These are phyloP conservation scores for Cheilosia vernalis DNA, from an alignment of 2,888 invertebrate species.

Conservation along the genomic window DNA sequence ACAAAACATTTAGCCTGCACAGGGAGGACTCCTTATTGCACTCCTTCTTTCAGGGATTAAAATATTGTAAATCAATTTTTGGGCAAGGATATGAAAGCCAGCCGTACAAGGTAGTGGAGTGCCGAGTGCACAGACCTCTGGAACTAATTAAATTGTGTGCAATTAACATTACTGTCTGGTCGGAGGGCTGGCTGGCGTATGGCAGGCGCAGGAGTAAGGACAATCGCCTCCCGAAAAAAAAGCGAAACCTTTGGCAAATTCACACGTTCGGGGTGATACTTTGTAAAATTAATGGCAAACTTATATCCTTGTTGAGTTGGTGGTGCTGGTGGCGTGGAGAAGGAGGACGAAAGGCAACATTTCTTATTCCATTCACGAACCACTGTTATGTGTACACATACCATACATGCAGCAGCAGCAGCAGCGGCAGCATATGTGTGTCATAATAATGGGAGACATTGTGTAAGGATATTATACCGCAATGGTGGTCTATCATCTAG, in stretches of 20 bases:
- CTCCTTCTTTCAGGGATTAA: slow-evolving; percentile 60
- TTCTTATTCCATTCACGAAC: slow-evolving; percentile 72
- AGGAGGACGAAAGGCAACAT: slow-evolving; percentile 13
- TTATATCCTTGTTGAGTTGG: slow-evolving; percentile 74
- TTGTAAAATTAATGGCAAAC: slow-evolving; percentile 75
- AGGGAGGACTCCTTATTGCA: slow-evolving; percentile 15
- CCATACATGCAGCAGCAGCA: slow-evolving; percentile 55
- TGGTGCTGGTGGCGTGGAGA: slow-evolving; percentile 19
- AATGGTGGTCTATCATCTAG: slow-evolving; percentile 75
- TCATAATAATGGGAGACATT: slow-evolving; percentile 75
- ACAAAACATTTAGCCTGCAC: not conserved
- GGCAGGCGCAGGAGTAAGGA: slow-evolving; percentile 1
- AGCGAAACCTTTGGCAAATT: slow-evolving; percentile 72
- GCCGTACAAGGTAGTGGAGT: slow-evolving; percentile 10
- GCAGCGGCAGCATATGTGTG: slow-evolving; percentile 67
- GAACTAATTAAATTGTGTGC: slow-evolving; percentile 74
- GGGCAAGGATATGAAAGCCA: slow-evolving; percentile 67
- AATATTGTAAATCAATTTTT: slow-evolving; percentile 76
- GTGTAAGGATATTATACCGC: slow-evolving; percentile 75
- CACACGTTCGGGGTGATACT: slow-evolving; percentile 75
- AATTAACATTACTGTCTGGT: slow-evolving; percentile 75
- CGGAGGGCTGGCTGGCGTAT: slow-evolving; percentile 10
- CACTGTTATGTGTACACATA: slow-evolving; percentile 64
- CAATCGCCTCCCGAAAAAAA: slow-evolving; percentile 33
- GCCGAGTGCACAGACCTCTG: slow-evolving; percentile 61